Base-by-base conservation (phyloP, 2,797 vertebrate genomes). In the Mycteria americana region DNA sequence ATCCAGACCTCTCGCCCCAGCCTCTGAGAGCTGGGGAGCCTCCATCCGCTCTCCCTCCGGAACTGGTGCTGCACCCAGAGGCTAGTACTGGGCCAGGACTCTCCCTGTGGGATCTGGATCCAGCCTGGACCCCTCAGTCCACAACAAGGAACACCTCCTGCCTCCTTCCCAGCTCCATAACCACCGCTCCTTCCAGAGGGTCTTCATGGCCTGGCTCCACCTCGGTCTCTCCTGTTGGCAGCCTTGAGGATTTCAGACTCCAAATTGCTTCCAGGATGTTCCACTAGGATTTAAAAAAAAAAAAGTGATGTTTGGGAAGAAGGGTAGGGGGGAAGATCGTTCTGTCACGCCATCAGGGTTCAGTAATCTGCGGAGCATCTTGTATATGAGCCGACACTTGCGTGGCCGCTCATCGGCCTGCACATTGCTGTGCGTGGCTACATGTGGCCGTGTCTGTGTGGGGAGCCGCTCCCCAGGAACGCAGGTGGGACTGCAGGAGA, bases 11-110 rank as follows among this genome's bases (percentile, higher is more conserved):
- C 63, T 41, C 0, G 1, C 35, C 72, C 67, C 67, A 25, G 72
- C 41, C 77, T 30, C 5, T 4, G 68, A 27, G 84, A 88, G 78
- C 89, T 33, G 25, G 45, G 94, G 85, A 86, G 95, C 75, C 84
- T 89, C 81, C 27, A 13, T 67, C 89, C 1, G 6, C 75, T 70
- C 90, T 74, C 82, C 93, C 64, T 59, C n/a, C 8, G 4, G 96
- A 94, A 95, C 90, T 60, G 94, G 95, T 97, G 97, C 97, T 97
- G 96, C 87, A 74, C 85, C 94, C 74, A 25, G 97, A 81, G 86
- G 82, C 85, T 62, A n/a, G 39, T 72, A 14, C 91, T 33, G 85
- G 2, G 68, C 87, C 70, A 31, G 68, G 84, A 68, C 64, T 69
- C 60, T 78, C 24, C 82, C 63, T 5, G 37, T 33, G 75, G 80